A percentile compares a stretch with the other conserved stretches of the same genome.
Conservation (phyloP, 2,888 invertebrate species). For the Leptopilina syphax region DNA sequence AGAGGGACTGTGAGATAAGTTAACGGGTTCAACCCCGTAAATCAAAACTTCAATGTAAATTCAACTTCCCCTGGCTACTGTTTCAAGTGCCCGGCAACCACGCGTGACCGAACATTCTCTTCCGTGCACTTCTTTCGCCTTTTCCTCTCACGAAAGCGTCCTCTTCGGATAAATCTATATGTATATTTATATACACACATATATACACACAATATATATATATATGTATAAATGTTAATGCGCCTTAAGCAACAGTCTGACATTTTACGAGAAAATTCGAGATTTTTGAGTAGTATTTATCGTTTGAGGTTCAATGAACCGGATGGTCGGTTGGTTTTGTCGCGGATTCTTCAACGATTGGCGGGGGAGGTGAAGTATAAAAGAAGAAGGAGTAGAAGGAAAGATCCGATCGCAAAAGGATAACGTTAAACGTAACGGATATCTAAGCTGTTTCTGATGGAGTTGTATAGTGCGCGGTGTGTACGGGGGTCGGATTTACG, state of each 20-base stretch:
- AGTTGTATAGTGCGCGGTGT: slow-evolving; percentile 43
- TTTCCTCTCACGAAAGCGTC: slow-evolving; percentile 55
- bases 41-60: slow-evolving; percentile 63
- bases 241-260: slow-evolving; percentile 35
- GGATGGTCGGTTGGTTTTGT: slow-evolving; percentile 50
- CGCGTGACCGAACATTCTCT: slow-evolving; percentile 73
- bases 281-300: slow-evolving; percentile 45
- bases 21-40: slow-evolving; percentile 66
- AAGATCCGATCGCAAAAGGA: slow-evolving; percentile 54
- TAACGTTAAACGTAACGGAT: slow-evolving; percentile 62
- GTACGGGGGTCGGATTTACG: slow-evolving; percentile 52
- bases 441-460: slow-evolving; percentile 56
- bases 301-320: slow-evolving; percentile 57
- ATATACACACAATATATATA: too few relatives aligned
- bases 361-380: not conserved
- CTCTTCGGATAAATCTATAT: slow-evolving; percentile 39
- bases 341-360: slow-evolving; percentile 43
- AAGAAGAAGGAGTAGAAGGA: not conserved
- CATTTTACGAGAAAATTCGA: slow-evolving; percentile 42
- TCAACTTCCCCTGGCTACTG: slow-evolving; percentile 61
- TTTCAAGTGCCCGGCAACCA: slow-evolving; percentile 69
- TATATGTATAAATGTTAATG: slow-evolving; percentile 48
- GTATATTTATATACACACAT: too few relatives aligned
- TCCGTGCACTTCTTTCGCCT: slow-evolving; percentile 59
- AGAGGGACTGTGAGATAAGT: slow-evolving; percentile 45